Conservation (phyloP, 2,113 vertebrate species). For the Xiphophorus couchianus region DNA sequence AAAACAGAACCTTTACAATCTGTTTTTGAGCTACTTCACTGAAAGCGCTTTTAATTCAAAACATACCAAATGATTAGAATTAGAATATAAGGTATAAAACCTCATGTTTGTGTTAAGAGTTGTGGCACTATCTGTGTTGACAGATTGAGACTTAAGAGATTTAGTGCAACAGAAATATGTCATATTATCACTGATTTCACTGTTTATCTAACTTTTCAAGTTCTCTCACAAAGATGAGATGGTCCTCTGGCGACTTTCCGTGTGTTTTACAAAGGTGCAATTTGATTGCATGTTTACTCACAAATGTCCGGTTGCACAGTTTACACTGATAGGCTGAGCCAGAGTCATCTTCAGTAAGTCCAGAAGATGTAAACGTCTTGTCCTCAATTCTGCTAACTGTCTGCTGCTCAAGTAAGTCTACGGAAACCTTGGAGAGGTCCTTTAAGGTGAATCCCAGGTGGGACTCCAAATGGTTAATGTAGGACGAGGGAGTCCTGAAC, state of each 20-base stretch:
- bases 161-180: constrained; percentile 90
- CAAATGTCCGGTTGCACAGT: constrained; percentile 98
- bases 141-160: constrained; percentile 71
- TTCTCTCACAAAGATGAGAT: constrained; percentile 92
- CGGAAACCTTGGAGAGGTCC: constrained; percentile 97
- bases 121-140: constrained; percentile 65
- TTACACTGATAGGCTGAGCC: constrained; percentile 96
- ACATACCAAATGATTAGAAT: constrained; percentile 49
- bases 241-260: constrained; percentile 99
- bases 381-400: constrained; percentile 86
- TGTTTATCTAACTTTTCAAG: constrained; percentile 80
- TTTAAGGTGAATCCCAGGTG: constrained; percentile 98
- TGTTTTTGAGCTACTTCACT: constrained; percentile 41
- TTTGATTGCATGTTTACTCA: constrained; percentile 99
- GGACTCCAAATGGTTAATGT: constrained; percentile 96
- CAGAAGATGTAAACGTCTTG: constrained; percentile 88
- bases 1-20: constrained; percentile 28
- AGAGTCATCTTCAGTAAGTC: constrained; percentile 89
- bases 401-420: constrained; percentile 93
- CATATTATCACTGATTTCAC: constrained; percentile 80
- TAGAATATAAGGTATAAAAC: constrained; percentile 60
- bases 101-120: constrained; percentile 43
- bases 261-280: constrained; percentile 99
- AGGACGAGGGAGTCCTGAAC: constrained; percentile 97
- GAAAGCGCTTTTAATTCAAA: constrained; percentile 24